These are phyloP conservation scores for Zapornia atra DNA, from an alignment of 2,113 vertebrate species.

Conservation along the genomic window DNA sequence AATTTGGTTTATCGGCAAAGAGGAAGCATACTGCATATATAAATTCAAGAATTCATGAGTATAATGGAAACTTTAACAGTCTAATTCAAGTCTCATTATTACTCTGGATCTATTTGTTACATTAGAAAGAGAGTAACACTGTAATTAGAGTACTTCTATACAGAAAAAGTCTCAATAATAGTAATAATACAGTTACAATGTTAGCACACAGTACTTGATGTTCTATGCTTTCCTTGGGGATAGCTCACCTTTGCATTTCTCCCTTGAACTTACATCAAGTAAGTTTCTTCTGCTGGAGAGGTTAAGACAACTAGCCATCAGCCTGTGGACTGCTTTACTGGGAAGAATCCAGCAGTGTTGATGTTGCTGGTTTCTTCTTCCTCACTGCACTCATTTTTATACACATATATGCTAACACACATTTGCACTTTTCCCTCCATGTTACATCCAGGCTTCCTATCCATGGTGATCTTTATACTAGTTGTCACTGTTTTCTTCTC, in stretches of 20 bases:
- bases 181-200: neutral
- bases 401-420: neutral
- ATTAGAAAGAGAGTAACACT: neutral
- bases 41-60: neutral
- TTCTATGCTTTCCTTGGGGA: neutral
- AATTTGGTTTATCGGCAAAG: neutral
- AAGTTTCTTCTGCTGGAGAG: neutral
- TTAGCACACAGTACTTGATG: neutral
- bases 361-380: neutral
- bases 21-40: neutral
- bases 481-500: neutral
- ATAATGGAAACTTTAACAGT: neutral
- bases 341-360: neutral
- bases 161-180: neutral
- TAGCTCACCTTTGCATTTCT: neutral
- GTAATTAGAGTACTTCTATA: neutral
- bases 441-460: neutral
- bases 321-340: fast-evolving
- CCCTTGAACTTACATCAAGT: neutral
- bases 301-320: neutral
- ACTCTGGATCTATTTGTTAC: neutral
- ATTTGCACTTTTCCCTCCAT: neutral
- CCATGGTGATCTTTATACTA: neutral
- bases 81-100: neutral
- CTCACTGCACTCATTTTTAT: neutral